These are phyloP conservation scores for Tenthredo amoena DNA, from an alignment of 2,888 invertebrate genomes.

Conservation along the genomic window DNA sequence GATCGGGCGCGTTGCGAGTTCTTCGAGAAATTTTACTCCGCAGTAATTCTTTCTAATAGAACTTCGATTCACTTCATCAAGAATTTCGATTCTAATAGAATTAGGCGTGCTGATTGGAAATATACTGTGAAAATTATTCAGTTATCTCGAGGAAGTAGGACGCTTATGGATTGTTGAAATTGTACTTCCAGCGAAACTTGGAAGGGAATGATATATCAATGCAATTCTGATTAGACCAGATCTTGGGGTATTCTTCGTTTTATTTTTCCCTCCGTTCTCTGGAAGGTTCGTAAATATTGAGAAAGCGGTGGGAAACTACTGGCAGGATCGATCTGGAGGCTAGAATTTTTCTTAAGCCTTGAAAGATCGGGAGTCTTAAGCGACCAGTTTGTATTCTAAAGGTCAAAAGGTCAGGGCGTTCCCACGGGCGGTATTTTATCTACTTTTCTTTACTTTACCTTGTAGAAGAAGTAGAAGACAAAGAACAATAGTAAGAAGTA, in stretches of 20 bases:
- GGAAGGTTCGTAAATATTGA: neutral
- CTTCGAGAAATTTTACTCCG: neutral
- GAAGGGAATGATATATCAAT: neutral
- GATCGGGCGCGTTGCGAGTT: neutral
- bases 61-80: neutral
- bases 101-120: neutral
- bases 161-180: no score
- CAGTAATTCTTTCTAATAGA: neutral
- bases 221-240: neutral
- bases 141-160: no score
- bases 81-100: neutral
- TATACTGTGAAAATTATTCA: no score
- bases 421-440: neutral
- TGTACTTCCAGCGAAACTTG: no score
- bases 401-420: constrained; percentile 15
- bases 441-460: neutral
- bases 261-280: neutral
- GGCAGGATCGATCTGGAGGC: neutral
- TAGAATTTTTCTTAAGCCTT: neutral
- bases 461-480: neutral
- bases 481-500: neutral
- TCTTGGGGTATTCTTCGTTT: neutral
- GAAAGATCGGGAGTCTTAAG: neutral
- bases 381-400: constrained; percentile 19
- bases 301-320: neutral